Base-by-base conservation (phyloP, 2,113 vertebrate genomes). In the Eira barbara region DNA sequence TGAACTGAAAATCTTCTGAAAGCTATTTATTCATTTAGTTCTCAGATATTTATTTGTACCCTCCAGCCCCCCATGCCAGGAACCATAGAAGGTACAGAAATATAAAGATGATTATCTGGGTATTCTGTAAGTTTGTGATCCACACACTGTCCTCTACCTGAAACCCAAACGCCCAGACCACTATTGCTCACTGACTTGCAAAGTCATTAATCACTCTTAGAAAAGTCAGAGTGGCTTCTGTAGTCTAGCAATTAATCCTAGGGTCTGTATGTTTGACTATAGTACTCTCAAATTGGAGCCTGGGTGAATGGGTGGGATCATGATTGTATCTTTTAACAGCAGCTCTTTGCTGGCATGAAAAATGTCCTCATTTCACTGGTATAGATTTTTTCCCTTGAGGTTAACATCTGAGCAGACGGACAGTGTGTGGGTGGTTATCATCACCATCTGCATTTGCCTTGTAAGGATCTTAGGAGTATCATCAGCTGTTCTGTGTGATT, bases 371-470 rank as follows among this genome's bases (percentile, higher is more conserved):
- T 93, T 93, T 97, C 39, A 78, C 71, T 95, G 39, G 36, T 89
- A 34, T 52, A 71, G 20, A 76, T 47, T 93, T 69, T 45, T 11
- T 85, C 86, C 57, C 89, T 71, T 39, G 59, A 96, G 78, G 71
- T 65, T 94, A 67, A 12, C 42, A 10, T 82, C 85, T 95, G 59
- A 82, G 86, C 27, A 89, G 59, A 88, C 11, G 81, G 57, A 92
- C 80, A 84, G 6, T 1, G 18, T 3, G 49, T 81, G 92, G 94
- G 47, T 92, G 71, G 36, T 83, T 90, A 17, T 67, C 79, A 45
- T 93, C 31, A 78, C 76, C 34, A 85, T 92, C 86, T 89, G 96
- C 80, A 81, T 95, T 94, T 92, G 71, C 67, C 63, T 96, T 63
- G 7, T n/a, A 65, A 39, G 73, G 12, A 47, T 85, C 91, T 93